Base-by-base conservation (phyloP, 2,888 invertebrate genomes). In the Pinctada fucata region DNA sequence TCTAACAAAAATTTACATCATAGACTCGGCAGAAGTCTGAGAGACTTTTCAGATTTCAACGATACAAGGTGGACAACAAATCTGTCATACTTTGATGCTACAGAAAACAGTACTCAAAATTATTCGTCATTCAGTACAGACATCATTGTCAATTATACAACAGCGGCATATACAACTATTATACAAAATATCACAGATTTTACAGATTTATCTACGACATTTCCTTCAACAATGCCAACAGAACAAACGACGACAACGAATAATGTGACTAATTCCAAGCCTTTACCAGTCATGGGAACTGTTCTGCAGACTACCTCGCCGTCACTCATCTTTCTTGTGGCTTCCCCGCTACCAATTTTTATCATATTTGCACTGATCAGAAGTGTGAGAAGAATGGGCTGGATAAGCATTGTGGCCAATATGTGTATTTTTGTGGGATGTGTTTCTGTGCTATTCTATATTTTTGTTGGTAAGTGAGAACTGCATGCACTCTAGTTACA, bases 371-470 rank as follows among this genome's bases (percentile, higher is more conserved):
- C 91, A 0, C 82, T 90, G 50, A 83, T 92, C 13, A 86, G 89
- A 49, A 86, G 84, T 71, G 84, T 92, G 0, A 86, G 92, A 3
- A 84, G 87, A 16, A 80, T 92, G 49, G 90, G 90, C 10, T 82
- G 84, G n/a, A 86, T 92, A 76, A 91, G 91, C 78, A 82, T 88
- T 3, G 69, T 89, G 1, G 92, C 92, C 3, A 88, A 91, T 77
- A 16, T 88, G 0, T 87, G 89, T 72, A 90, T 92, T 65, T 82
- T 89, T 16, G 71, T 87, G 52, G 92, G 91, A 49, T 89, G 88
- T 80, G 75, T 88, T 3, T 84, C 89, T 16, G 87, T 91, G 2
- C 76, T 90, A 47, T 76, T 79, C 4, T 90, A 84, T 74, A 79
- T 92, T 3, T 65, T 88, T 45, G 52, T 80, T 72, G 87, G 91